These are phyloP conservation scores for Alouatta palliata DNA, from an alignment of 2,113 vertebrate genomes.

Conservation along the genomic window DNA sequence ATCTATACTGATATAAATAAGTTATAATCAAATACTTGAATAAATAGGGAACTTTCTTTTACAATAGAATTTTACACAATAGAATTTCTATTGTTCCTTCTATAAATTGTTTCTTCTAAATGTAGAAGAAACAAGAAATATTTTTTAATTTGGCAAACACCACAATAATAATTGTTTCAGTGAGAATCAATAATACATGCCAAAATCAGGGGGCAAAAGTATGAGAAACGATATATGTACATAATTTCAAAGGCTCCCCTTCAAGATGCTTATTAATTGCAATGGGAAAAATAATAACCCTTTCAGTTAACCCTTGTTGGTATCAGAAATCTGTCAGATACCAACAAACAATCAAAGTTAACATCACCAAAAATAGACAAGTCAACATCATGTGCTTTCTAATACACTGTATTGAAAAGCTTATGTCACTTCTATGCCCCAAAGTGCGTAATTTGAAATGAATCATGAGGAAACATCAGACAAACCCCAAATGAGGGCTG, in stretches of 20 bases:
- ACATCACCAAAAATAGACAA: neutral
- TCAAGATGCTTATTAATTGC: neutral
- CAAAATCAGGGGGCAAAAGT: neutral
- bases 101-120: neutral
- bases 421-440: neutral
- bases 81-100: neutral
- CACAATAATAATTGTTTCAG: slow-evolving; percentile 29
- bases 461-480: neutral
- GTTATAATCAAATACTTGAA: neutral
- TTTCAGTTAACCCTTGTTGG: neutral
- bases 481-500: neutral
- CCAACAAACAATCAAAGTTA: neutral
- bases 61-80: neutral
- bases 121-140: neutral
- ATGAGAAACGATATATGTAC: neutral
- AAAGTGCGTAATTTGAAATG: neutral
- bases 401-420: neutral
- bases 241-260: neutral
- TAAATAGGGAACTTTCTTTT: neutral
- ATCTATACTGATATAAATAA: neutral
- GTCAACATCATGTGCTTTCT: neutral
- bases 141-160: slow-evolving; percentile 22
- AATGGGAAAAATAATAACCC: neutral
- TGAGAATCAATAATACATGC: neutral
- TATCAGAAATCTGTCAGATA: neutral